A percentile compares a stretch with the other conserved stretches of the same genome.
phyloP scores from a whole-genome alignment of 2,797 vertebrate species.

The Danio choprae region DNA sequence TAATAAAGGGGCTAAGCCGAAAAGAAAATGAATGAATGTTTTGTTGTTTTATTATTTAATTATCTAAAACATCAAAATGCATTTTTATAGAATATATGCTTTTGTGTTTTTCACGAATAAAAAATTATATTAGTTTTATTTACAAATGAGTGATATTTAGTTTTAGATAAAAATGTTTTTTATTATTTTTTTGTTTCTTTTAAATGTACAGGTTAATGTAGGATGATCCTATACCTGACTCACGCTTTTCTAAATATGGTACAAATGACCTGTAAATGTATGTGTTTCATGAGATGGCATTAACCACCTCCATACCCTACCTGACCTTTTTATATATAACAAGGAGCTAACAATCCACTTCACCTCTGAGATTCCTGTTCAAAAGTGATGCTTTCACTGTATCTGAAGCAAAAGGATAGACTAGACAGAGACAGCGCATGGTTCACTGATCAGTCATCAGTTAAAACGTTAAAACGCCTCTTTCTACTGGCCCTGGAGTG shows the following conservation, averaged over 20 bases:
- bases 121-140: no score
- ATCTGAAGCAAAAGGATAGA: slow-evolving; percentile 9
- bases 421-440: slow-evolving; percentile 28
- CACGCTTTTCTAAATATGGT: neutral
- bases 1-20: no score
- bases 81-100: neutral
- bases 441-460: slow-evolving; percentile 44
- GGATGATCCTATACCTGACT: no score
- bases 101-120: neutral
- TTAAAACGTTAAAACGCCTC: slow-evolving; percentile 34
- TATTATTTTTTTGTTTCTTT: no score
- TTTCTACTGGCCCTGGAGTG: slow-evolving; percentile 54
- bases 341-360: neutral
- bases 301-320: neutral
- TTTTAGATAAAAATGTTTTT: no score
- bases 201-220: no score
- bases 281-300: neutral
- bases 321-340: neutral
- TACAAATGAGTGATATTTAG: no score
- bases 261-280: neutral
- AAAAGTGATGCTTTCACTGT: slow-evolving; percentile 11
- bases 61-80: neutral
- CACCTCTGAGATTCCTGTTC: neutral
- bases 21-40: no score
- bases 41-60: neutral